Evolutionary conservation across 2,888 invertebrate species (phyloP).

Genomic region (Andricus curvator): DNA sequence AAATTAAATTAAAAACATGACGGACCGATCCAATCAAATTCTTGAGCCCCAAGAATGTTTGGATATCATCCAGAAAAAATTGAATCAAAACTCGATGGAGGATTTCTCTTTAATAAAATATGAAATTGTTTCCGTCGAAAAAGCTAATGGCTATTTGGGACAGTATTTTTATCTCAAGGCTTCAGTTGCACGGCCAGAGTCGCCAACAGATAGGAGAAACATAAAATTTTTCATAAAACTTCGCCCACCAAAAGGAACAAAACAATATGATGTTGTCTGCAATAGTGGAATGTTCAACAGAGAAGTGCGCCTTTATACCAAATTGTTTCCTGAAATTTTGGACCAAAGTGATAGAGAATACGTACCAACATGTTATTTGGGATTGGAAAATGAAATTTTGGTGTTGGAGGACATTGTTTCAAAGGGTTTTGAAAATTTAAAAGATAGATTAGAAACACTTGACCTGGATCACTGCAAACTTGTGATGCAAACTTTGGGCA

Average conservation of each 20-base stretch:
- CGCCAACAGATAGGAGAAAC: conserved; percentile 44
- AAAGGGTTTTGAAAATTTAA: conserved; percentile 82
- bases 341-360: conserved; percentile 53
- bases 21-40: conserved; percentile 49
- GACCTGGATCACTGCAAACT: conserved; percentile 82
- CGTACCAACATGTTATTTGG: conserved; percentile 67
- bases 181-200: conserved; percentile 57
- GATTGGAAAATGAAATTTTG: conserved; percentile 66
- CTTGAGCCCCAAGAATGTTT: conserved; percentile 66
- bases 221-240: conserved; percentile 69
- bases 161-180: conserved; percentile 68
- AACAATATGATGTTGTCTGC: conserved; percentile 35
- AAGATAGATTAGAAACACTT: conserved; percentile 82
- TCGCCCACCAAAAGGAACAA: conserved; percentile 58
- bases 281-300: conserved; percentile 64
- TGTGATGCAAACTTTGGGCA: conserved; percentile 82
- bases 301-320: conserved; percentile 67
- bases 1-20: conserved; percentile 45
- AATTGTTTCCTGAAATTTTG: conserved; percentile 68
- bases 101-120: conserved; percentile 66
- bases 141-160: conserved; percentile 69
- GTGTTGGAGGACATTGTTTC: conserved; percentile 82
- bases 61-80: conserved; percentile 67
- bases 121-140: conserved; percentile 63
- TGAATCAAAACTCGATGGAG: conserved; percentile 63